Conservation (phyloP, 2,888 invertebrate genomes). For the Acanthacorydalis orientalis region DNA sequence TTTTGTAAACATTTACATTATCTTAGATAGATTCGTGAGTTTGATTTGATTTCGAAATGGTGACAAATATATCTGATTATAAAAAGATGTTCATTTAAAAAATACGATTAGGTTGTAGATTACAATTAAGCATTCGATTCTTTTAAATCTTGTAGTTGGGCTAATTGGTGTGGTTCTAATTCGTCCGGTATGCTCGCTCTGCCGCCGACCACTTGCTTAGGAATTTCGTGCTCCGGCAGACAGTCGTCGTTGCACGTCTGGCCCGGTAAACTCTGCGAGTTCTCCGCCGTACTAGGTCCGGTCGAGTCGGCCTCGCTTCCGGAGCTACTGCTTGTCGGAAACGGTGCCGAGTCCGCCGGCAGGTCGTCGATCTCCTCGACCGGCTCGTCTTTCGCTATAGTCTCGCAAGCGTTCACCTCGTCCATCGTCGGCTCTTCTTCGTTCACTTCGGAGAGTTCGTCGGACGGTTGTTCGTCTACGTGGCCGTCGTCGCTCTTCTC, state of each 20-base stretch:
- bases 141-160: constrained; percentile 72
- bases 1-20: not conserved
- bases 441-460: constrained; percentile 10
- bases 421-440: constrained; percentile 14
- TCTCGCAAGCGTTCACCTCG: constrained; percentile 9
- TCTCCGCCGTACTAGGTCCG: constrained; percentile 42
- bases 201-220: constrained; percentile 58
- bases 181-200: constrained; percentile 77
- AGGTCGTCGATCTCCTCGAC: constrained; percentile 28
- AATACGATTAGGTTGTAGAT: not conserved
- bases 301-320: constrained; percentile 49
- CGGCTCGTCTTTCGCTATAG: constrained; percentile 9
- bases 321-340: constrained; percentile 45
- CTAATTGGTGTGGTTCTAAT: constrained; percentile 74
- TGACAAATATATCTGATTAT: not conserved
- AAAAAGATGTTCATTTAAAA: not conserved
- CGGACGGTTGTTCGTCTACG: constrained; percentile 11
- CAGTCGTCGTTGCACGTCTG: constrained; percentile 23
- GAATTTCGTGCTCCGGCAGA: constrained; percentile 30
- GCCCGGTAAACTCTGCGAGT: constrained; percentile 37
- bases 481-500: constrained; percentile 17
- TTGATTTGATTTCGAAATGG: not conserved
- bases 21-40: not conserved
- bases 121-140: constrained; percentile 70
- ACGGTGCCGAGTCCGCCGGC: constrained; percentile 39